Evolutionary conservation across 2,797 vertebrate species (phyloP), one percentile per base, ranked within the genome.

Genomic region (Sandelia bainsii): DNA sequence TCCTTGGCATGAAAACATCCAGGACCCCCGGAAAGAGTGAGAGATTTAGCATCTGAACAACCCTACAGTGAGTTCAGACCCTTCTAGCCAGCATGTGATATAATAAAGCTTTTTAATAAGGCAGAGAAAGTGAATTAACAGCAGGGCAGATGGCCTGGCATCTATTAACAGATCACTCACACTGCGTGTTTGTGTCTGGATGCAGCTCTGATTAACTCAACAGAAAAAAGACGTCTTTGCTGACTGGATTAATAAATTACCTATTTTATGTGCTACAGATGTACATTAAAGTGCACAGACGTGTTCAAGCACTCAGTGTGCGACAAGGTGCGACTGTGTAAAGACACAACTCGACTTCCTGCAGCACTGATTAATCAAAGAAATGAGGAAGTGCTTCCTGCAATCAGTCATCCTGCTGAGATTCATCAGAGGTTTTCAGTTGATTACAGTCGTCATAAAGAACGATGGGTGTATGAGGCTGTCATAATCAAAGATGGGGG

Each of bases 381-480:
- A 50, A 73, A 76, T 58, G 29, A 76, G 75, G 49, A 85, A 77
- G 71, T 14, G 73, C 53, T 81, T 82, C 69, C 69, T 82, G 37
- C 53, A 42, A 81, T 85, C 82, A 78, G 40, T 78, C 79, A 51
- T 34, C 77, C 69, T 10, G 65, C 61, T 37, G 70, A 42, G 67
- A 79, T 57, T 62, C 72, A 62, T 71, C 71, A 39, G 34, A 81
- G 63, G 37, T 4, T 68, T 73, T 83, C 65, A 80, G 80, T 29
- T 86, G 79, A 85, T 90, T 87, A 53, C 63, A 42, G 66, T 58
- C 27, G 40, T 60, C 79, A 69, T 67, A 34, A 57, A 69, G 77
- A 75, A 37, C 0, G 64, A 77, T 50, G 72, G 44, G 58, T 68
- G 61, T 69, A 72, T 62, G 65, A 48, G 61, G 73, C 57, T 56